Evolutionary conservation across 2,888 invertebrate genomes (phyloP).

Genomic region (Lithophane semibrunnea): DNA sequence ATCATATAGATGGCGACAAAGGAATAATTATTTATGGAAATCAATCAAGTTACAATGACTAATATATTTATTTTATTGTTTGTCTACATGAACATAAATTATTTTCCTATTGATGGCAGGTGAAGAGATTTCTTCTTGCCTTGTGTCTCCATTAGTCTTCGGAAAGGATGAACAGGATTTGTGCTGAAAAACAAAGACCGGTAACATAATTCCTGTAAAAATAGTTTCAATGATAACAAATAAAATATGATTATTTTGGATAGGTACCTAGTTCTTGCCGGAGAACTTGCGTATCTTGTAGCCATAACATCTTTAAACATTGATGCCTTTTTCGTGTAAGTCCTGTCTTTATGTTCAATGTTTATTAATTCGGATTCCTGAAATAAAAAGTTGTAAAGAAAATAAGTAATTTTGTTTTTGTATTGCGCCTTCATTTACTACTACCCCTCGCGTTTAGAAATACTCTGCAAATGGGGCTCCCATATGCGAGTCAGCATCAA

Average conservation of each 20-base stretch:
- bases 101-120: constrained; percentile 71
- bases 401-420: neutral
- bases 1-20: constrained; percentile 23
- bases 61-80: constrained; percentile 2
- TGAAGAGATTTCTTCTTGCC: constrained; percentile 66
- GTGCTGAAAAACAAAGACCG: constrained; percentile 72
- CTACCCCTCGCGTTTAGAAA: neutral
- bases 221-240: neutral
- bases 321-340: constrained; percentile 81
- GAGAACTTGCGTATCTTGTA: constrained; percentile 73
- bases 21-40: neutral
- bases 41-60: too few relatives aligned
- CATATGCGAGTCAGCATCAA: too few relatives aligned
- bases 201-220: neutral
- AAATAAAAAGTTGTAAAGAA: constrained; percentile 3
- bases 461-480: neutral
- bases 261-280: constrained; percentile 74
- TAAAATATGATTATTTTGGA: neutral
- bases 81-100: constrained; percentile 4
- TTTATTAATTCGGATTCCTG: constrained; percentile 77
- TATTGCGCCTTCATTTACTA: neutral
- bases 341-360: constrained; percentile 77
- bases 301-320: constrained; percentile 83
- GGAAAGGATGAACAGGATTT: constrained; percentile 85
- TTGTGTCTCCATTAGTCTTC: constrained; percentile 74